Percentiles rank a stretch among this genome's conserved stretches.
phyloP scores from a whole-genome alignment of 2,797 vertebrate species.

The Pterois miles region DNA sequence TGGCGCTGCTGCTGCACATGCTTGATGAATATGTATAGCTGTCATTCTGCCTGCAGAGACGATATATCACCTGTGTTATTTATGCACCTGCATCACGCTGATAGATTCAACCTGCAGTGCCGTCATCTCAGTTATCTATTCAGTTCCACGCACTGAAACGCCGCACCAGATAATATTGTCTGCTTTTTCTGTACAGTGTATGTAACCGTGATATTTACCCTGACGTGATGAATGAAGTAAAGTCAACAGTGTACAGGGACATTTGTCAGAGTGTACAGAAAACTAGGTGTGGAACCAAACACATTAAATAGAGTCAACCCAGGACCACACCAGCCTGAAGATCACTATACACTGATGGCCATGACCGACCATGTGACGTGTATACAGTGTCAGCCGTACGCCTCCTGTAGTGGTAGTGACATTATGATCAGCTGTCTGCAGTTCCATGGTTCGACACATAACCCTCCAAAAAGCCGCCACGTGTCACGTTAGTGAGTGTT shows the following conservation, averaged over 20 bases:
- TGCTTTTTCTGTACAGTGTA: not conserved
- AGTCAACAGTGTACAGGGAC: not conserved
- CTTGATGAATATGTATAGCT: conserved; percentile 3
- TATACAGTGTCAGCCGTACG: not conserved
- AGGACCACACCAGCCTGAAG: not conserved
- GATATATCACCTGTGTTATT: conserved; percentile 3
- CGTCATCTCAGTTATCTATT: not conserved
- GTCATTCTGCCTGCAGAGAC: conserved; percentile 1
- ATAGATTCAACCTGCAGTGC: not conserved
- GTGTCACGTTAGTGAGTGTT: not conserved
- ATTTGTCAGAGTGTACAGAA: not conserved
- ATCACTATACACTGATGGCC: not conserved
- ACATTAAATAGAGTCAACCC: not conserved
- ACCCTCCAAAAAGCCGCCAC: not conserved
- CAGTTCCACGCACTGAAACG: not conserved
- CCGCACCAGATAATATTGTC: not conserved
- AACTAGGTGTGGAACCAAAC: not conserved
- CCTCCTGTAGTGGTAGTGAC: not conserved
- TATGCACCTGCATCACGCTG: not conserved
- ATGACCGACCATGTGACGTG: not conserved
- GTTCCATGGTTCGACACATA: not conserved
- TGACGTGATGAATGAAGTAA: not conserved
- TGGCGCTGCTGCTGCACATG: not conserved
- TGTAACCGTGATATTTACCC: not conserved
- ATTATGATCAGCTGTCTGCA: not conserved